These are phyloP conservation scores for Papilio xuthus DNA, from an alignment of 1,140 invertebrate species.

Conservation along the genomic window DNA sequence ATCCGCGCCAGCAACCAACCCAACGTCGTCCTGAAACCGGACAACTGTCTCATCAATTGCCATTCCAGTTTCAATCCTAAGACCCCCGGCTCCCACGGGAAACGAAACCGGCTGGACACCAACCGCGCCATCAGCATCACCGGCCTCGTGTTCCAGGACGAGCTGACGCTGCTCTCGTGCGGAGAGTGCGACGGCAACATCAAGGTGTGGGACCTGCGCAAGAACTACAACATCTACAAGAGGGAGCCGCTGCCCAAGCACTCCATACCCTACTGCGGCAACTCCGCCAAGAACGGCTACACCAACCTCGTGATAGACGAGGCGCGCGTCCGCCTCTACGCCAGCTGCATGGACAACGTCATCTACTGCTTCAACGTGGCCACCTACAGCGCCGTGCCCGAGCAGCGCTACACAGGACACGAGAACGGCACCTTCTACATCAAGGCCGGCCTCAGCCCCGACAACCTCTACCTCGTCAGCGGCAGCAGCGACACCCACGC, in stretches of 20 bases:
- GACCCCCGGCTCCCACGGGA: conserved; percentile 77
- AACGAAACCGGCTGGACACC: conserved; percentile 66
- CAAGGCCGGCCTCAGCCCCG: conserved; percentile 89
- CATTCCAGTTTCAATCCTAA: conserved; percentile 80
- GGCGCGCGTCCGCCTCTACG: conserved; percentile 87
- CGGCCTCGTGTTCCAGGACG: conserved; percentile 89
- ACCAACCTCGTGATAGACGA: conserved; percentile 90
- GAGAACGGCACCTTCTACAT: conserved; percentile 91
- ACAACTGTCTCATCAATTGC: conserved; percentile 84
- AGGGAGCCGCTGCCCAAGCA: conserved; percentile 87
- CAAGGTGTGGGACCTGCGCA: conserved; percentile 93
- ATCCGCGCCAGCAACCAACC: conserved; percentile 80
- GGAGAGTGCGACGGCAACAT: conserved; percentile 92
- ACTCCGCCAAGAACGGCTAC: conserved; percentile 87
- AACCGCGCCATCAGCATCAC: conserved; percentile 84
- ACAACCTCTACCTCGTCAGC: conserved; percentile 90
- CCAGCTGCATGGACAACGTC: conserved; percentile 91
- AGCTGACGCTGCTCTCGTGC: conserved; percentile 89
- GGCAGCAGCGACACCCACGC: conserved; percentile 92
- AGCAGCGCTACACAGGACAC: conserved; percentile 85
- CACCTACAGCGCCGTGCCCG: conserved; percentile 85
- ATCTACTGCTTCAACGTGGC: conserved; percentile 93
- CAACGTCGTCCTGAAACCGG: conserved; percentile 80
- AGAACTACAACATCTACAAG: conserved; percentile 88
- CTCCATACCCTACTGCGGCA: conserved; percentile 86